A percentile compares a stretch with the other conserved stretches of the same genome.
phyloP scores from a whole-genome alignment of 2,113 vertebrate genomes.

The Carassius carassius region DNA sequence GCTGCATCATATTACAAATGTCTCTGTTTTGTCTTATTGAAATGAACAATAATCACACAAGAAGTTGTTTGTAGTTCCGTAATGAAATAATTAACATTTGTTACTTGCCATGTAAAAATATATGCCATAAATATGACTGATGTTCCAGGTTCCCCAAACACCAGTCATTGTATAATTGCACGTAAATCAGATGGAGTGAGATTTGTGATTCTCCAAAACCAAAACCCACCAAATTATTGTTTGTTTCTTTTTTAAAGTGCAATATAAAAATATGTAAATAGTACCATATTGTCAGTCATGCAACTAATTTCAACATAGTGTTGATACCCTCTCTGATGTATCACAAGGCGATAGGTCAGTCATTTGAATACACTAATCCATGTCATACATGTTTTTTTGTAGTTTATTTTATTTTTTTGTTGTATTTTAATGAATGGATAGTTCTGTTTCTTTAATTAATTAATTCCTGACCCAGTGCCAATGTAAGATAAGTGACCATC shows the following conservation, averaged over 20 bases:
- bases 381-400: no score
- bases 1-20: constrained; percentile 46
- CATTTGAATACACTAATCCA: not conserved
- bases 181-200: not conserved
- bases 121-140: not conserved
- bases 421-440: not conserved
- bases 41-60: not conserved
- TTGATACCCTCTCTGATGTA: not conserved
- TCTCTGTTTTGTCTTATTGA: not conserved
- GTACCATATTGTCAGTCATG: not conserved
- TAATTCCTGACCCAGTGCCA: not conserved
- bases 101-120: not conserved
- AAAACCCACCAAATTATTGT: not conserved
- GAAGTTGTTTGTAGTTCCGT: not conserved
- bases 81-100: not conserved
- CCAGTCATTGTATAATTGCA: not conserved
- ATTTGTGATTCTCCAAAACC: not conserved
- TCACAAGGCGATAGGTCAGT: not conserved
- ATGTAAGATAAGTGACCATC: not conserved
- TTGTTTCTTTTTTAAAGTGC: not conserved
- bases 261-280: not conserved
- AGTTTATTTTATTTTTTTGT: no score
- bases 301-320: not conserved
- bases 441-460: not conserved
- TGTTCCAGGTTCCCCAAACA: not conserved